A percentile compares a stretch with the other conserved stretches of the same genome.
phyloP scores from a whole-genome alignment of 1,140 invertebrate species.

The Laupala kohalensis region DNA sequence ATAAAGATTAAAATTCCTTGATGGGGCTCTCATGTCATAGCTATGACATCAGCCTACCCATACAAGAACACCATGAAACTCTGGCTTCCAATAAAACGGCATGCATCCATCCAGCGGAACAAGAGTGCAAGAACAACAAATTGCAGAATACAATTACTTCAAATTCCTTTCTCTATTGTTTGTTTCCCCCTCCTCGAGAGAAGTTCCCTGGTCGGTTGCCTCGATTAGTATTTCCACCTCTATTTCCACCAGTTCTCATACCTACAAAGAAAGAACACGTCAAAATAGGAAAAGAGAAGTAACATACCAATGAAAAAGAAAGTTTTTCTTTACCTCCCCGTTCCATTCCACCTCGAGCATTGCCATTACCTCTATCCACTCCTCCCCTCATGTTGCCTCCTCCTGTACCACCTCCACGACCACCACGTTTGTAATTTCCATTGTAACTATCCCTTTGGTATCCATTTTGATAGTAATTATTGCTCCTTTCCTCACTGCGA shows the following conservation, averaged over 20 bases:
- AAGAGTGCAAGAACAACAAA: neutral
- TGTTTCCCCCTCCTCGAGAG: conserved; percentile 7
- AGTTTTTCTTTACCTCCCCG: neutral
- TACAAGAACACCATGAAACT: neutral
- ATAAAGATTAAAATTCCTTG: neutral
- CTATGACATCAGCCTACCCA: neutral
- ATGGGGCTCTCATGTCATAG: neutral
- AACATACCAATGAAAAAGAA: too few species aligned
- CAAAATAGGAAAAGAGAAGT: too few species aligned
- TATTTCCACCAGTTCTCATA: neutral
- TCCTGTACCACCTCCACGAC: conserved; percentile 1
- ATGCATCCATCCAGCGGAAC: neutral
- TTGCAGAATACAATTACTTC: neutral
- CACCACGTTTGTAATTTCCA: conserved; percentile 9
- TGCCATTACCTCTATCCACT: conserved; percentile 3
- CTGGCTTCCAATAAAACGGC: neutral
- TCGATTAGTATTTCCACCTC: conserved; percentile 2
- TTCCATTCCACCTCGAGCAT: conserved; percentile 1
- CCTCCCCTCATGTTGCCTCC: neutral
- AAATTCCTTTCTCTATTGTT: conserved; percentile 1
- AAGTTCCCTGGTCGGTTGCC: neutral
- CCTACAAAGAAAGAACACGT: neutral
- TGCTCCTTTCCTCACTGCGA: conserved; percentile 9
- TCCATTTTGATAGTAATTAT: conserved; percentile 12
- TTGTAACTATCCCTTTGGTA: conserved; percentile 10